phyloP scores from a whole-genome alignment of 2,113 vertebrate species.

The Chamaetylas fuelleborni region DNA sequence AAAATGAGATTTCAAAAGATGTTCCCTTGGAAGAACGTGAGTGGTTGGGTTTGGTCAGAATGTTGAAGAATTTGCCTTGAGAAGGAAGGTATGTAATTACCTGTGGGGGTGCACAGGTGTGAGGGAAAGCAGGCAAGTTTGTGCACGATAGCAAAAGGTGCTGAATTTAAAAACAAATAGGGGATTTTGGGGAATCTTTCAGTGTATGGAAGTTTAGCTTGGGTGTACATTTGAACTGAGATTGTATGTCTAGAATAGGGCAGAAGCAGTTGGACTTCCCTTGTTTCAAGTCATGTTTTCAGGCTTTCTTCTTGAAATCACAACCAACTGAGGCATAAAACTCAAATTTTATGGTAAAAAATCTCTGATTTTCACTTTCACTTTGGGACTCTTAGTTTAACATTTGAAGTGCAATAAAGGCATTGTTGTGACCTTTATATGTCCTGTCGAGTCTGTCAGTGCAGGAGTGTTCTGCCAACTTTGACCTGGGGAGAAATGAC shows the following conservation, averaged over 20 bases:
- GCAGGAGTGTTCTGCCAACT: rapidly evolving
- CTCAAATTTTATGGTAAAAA: not conserved
- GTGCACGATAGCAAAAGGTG: not conserved
- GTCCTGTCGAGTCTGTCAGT: not conserved
- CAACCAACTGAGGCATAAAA: not conserved
- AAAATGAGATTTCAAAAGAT: not conserved
- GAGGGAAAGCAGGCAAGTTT: not conserved
- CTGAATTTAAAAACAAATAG: not conserved
- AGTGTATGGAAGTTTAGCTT: not conserved
- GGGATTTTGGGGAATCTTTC: not conserved
- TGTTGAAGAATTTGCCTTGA: not conserved
- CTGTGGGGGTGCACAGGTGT: not conserved
- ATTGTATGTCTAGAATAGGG: not conserved
- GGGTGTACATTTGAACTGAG: not conserved
- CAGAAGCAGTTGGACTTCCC: not conserved
- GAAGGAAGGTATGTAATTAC: not conserved
- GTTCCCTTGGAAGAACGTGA: not conserved
- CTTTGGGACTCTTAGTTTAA: not conserved
- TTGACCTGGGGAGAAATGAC: not conserved
- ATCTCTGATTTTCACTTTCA: not conserved
- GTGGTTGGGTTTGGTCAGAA: not conserved
- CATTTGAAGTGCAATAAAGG: not conserved
- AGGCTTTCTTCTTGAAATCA: not conserved
- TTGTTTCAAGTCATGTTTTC: not conserved
- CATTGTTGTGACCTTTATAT: rapidly evolving